phyloP scores from a whole-genome alignment of 2,797 vertebrate species.

The Melanotaenia trifasciata region DNA sequence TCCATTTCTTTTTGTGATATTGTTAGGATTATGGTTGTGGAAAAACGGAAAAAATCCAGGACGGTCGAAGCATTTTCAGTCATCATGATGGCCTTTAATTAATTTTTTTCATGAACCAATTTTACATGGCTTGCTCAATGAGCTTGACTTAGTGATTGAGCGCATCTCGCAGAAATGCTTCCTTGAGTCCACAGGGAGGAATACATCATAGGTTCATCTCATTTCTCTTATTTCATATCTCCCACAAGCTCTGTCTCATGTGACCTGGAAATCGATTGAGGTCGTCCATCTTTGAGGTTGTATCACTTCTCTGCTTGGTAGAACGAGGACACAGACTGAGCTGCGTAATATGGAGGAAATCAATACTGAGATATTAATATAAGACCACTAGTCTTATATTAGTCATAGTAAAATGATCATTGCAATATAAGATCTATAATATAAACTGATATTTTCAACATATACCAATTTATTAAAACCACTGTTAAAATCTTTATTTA shows the following conservation, averaged over 20 bases:
- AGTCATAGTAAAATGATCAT: neutral
- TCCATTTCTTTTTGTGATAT: neutral
- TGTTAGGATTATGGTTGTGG: no score
- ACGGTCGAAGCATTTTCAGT: neutral
- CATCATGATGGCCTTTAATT: conserved; percentile 20
- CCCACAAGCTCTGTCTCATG: conserved; percentile 35
- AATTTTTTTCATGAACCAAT: conserved; percentile 9
- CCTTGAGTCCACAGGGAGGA: conserved; percentile 23
- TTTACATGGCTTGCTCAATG: conserved; percentile 16
- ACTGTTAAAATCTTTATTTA: neutral
- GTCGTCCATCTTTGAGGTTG: conserved; percentile 39
- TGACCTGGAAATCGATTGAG: conserved; percentile 58
- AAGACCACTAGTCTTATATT: neutral
- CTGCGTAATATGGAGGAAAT: conserved; percentile 30
- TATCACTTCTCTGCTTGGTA: conserved; percentile 28
- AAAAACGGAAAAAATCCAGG: neutral
- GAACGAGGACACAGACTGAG: conserved; percentile 30
- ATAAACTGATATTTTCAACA: neutral
- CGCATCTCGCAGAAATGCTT: conserved; percentile 32
- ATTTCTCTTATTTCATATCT: conserved; percentile 56
- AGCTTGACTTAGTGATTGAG: conserved; percentile 36
- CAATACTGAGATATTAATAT: conserved; percentile 44
- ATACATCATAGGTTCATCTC: conserved; percentile 39
- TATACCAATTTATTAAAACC: neutral
- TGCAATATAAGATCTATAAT: neutral